Evolutionary conservation across 2,888 invertebrate species (phyloP).

Genomic region (Leptopterna dolabrata): DNA sequence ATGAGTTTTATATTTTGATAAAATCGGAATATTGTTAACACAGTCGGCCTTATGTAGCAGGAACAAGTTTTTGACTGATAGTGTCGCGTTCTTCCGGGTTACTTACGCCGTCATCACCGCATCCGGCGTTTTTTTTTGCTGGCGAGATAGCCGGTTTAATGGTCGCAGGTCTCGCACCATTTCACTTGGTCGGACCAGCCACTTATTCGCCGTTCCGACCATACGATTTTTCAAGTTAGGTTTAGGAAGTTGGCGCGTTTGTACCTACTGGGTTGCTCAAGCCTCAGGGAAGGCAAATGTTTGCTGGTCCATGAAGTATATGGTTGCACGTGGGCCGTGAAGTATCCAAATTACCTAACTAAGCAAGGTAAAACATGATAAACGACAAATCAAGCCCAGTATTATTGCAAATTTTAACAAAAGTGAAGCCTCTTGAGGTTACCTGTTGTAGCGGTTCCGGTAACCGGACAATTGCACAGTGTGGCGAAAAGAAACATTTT

Average conservation of each 20-base stretch:
- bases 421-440: too few relatives aligned
- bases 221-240: neutral
- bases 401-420: too few relatives aligned
- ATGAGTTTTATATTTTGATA: too few relatives aligned
- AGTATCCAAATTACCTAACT: too few relatives aligned
- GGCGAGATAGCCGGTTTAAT: neutral
- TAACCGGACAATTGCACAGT: too few relatives aligned
- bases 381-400: too few relatives aligned
- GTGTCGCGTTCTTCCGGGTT: neutral
- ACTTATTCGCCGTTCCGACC: neutral
- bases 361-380: too few relatives aligned
- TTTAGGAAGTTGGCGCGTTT: neutral
- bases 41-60: too few relatives aligned
- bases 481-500: too few relatives aligned
- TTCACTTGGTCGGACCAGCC: neutral
- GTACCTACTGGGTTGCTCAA: neutral
- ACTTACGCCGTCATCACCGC: neutral
- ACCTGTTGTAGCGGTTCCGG: too few relatives aligned
- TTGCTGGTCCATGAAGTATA: neutral
- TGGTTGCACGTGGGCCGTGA: neutral
- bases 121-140: neutral
- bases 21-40: too few relatives aligned
- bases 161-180: neutral
- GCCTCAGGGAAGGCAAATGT: neutral
- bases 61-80: neutral